Conservation (phyloP, 2,797 vertebrate genomes). For the Propithecus perrieri region DNA sequence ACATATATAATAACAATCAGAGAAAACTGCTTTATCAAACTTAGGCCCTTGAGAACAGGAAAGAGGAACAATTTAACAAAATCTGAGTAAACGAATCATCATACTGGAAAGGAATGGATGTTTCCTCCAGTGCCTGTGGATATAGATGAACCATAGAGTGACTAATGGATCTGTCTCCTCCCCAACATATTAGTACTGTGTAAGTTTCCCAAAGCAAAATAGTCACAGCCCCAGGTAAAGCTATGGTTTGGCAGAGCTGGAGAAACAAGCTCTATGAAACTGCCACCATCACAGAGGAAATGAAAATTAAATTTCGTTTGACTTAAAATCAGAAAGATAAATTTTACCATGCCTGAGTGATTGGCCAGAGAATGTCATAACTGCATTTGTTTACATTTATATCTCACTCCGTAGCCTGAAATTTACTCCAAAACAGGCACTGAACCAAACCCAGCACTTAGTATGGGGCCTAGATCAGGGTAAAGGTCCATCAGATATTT, state of each 20-base stretch:
- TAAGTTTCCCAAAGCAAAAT: not conserved
- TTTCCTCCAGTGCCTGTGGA: not conserved
- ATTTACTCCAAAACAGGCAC: not conserved
- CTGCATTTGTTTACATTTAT: not conserved
- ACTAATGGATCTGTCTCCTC: not conserved
- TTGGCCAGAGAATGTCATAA: not conserved
- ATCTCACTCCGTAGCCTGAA: not conserved
- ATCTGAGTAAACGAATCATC: not conserved
- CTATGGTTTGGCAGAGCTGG: not conserved
- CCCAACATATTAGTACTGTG: not conserved
- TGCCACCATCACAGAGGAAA: not conserved
- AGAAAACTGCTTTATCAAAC: not conserved
- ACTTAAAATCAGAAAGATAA: constrained; percentile 37
- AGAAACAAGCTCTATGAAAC: not conserved
- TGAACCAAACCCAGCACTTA: not conserved
- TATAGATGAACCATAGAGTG: not conserved
- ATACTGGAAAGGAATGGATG: not conserved
- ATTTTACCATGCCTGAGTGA: not conserved
- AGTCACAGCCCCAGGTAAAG: not conserved
- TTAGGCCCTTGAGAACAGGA: not conserved
- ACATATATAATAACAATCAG: not conserved
- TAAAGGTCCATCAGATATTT: not conserved
- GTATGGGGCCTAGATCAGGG: not conserved
- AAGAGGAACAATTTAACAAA: not conserved
- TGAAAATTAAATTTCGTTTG: not conserved